A percentile compares a stretch with the other conserved stretches of the same genome.
These are phyloP conservation scores for Diadumene lineata DNA, from an alignment of 92 coral and sea anemone species.

Conservation along the genomic window DNA sequence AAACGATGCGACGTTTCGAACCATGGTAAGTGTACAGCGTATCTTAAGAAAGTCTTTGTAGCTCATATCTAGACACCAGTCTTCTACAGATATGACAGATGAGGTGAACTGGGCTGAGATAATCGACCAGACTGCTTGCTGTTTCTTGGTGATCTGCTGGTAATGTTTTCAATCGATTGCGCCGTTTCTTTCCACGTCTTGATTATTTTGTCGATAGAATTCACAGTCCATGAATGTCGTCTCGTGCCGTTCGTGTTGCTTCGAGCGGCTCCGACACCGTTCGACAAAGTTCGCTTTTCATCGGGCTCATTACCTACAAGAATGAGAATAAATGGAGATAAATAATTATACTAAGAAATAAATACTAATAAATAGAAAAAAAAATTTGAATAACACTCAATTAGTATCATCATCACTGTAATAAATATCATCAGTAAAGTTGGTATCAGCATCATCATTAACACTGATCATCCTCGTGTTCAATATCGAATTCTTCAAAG, in stretches of 20 bases:
- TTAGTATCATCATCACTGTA: background rate
- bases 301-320: constrained; percentile 11
- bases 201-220: constrained; percentile 77
- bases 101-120: constrained; percentile 28
- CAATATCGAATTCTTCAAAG: too few relatives aligned
- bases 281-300: constrained; percentile 28
- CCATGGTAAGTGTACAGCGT: too few relatives aligned
- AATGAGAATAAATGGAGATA: background rate
- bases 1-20: too few relatives aligned
- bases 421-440: background rate
- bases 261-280: constrained; percentile 31
- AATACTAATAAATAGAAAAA: background rate
- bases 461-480: too few relatives aligned
- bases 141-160: background rate
- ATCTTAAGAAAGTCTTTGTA: too few relatives aligned
- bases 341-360: too few relatives aligned
- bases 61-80: background rate
- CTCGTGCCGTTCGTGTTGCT: constrained; percentile 27
- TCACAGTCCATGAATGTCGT: constrained; percentile 83
- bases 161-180: constrained; percentile 23
- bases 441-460: background rate
- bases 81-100: constrained; percentile 13
- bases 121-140: constrained; percentile 15
- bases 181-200: constrained; percentile 81
- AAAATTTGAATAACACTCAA: background rate